phyloP scores from a whole-genome alignment of 2,888 invertebrate genomes.

The Pantelozetes paolii region DNA sequence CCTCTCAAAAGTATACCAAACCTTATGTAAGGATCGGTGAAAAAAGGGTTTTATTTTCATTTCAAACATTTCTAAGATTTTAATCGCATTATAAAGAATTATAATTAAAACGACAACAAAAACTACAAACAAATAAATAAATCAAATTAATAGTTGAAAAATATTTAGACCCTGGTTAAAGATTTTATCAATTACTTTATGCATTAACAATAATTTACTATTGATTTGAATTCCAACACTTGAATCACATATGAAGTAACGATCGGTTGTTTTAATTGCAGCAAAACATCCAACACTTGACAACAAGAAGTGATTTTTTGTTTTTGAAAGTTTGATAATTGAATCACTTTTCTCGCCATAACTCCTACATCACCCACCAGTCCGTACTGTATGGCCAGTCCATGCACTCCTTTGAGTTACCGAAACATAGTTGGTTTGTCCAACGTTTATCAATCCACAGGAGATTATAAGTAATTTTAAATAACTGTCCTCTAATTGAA shows the following conservation, averaged over 20 bases:
- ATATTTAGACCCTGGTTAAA: too few species aligned
- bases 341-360: slow-evolving; percentile 54
- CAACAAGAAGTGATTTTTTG: background rate
- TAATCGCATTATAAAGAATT: too few species aligned
- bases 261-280: background rate
- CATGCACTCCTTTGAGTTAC: slow-evolving; percentile 89
- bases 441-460: slow-evolving; percentile 91
- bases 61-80: too few species aligned
- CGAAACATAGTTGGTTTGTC: slow-evolving; percentile 87
- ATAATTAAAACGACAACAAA: too few species aligned
- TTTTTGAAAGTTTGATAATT: background rate
- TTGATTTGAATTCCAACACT: background rate
- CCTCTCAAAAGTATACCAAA: too few species aligned
- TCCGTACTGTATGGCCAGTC: slow-evolving; percentile 93
- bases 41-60: too few species aligned
- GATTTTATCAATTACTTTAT: too few species aligned
- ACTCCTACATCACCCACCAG: slow-evolving; percentile 96
- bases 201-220: too few species aligned
- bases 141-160: too few species aligned
- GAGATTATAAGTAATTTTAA: too few species aligned
- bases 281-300: background rate
- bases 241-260: background rate
- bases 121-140: too few species aligned
- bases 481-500: background rate
- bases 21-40: too few species aligned